Percentiles rank a stretch among this genome's conserved stretches.
These are phyloP conservation scores for Hydropsyche betteni DNA, from an alignment of 2,888 invertebrate genomes.

Conservation along the genomic window DNA sequence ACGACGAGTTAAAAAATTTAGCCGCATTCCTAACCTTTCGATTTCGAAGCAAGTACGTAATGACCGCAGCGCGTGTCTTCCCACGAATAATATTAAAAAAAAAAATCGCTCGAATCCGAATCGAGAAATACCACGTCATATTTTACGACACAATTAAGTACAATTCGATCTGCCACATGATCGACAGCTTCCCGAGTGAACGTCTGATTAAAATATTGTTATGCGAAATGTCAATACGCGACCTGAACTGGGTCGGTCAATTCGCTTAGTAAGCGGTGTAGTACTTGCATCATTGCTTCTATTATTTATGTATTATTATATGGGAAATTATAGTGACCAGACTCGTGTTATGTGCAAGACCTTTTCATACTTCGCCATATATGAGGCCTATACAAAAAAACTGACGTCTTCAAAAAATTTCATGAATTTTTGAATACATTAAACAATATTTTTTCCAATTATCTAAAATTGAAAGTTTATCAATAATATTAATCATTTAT, in stretches of 20 bases:
- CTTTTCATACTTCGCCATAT: no score
- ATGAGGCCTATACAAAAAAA: no score
- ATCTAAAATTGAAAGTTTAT: no score
- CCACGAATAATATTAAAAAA: slow-evolving; percentile 12
- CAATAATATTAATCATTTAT: no score
- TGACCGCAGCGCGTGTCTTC: slow-evolving; percentile 30
- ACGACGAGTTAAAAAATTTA: slow-evolving; percentile 1
- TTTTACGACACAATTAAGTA: slow-evolving; percentile 16
- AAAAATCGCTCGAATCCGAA: neutral
- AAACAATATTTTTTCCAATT: no score
- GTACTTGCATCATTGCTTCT: neutral
- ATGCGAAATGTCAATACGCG: slow-evolving; percentile 17
- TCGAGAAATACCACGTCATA: neutral
- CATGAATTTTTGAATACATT: no score
- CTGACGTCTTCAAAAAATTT: no score
- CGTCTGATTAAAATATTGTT: neutral
- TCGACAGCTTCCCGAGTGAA: slow-evolving; percentile 16
- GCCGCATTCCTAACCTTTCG: slow-evolving; percentile 40
- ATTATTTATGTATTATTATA: slow-evolving; percentile 16
- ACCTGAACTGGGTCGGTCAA: neutral
- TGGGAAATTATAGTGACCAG: neutral
- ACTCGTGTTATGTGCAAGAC: no score
- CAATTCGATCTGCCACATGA: slow-evolving; percentile 16
- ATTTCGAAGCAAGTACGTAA: neutral
- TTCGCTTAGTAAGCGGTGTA: neutral